A percentile compares a stretch with the other conserved stretches of the same genome.
These are phyloP conservation scores for Oscheius sp. DNA, from an alignment of 2,888 invertebrate genomes.

Conservation along the genomic window DNA sequence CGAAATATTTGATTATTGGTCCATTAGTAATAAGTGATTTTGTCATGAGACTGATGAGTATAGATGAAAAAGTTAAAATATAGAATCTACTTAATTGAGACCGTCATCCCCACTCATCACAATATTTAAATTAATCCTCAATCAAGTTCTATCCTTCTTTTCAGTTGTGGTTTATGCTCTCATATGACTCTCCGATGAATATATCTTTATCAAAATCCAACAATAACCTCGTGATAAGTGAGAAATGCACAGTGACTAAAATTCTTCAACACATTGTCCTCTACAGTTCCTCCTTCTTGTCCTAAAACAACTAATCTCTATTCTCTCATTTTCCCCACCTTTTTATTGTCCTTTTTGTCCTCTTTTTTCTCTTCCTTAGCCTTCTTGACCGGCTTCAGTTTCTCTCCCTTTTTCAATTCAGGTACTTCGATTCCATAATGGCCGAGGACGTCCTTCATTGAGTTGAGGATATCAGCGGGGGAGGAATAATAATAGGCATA, in stretches of 20 bases:
- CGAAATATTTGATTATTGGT: not conserved
- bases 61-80: not conserved
- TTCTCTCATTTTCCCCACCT: slow-evolving; percentile 29
- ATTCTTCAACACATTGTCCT: not conserved
- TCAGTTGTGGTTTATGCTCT: no score
- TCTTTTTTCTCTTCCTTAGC: slow-evolving; percentile 56
- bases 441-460: slow-evolving; percentile 67
- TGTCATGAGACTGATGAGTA: not conserved
- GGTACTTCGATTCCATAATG: slow-evolving; percentile 65
- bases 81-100: not conserved
- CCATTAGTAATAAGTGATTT: not conserved
- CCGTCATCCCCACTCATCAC: no score
- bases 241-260: slow-evolving; percentile 22
- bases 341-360: slow-evolving; percentile 29
- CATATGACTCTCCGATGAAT: not conserved
- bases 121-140: no score
- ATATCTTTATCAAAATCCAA: slow-evolving; percentile 12
- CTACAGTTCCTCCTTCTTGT: slow-evolving; percentile 32
- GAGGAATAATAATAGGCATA: slow-evolving; percentile 70
- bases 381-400: slow-evolving; percentile 64
- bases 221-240: slow-evolving; percentile 21
- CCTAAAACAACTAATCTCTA: not conserved
- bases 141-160: not conserved
- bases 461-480: slow-evolving; percentile 69
- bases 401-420: slow-evolving; percentile 64